Base-by-base conservation (phyloP, 2,797 vertebrate genomes). In the Dermochelys coriacea region DNA sequence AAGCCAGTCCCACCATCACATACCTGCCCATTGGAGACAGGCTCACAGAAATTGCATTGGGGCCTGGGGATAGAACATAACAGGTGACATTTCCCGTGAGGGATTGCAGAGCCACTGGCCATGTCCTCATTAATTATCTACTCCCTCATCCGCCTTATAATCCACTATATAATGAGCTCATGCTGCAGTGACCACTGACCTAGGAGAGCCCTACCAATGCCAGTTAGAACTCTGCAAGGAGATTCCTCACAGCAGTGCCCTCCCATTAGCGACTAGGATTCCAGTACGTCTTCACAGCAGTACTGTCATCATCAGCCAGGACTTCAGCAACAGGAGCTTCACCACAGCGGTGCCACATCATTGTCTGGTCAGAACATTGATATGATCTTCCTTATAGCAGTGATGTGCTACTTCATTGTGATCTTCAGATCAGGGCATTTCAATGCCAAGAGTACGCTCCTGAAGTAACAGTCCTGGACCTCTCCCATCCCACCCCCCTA, bases 11-110 rank as follows among this genome's bases (percentile, higher is more conserved):
- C 78, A 99, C 99, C 99, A 99, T 99, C 41, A 99, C 99, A 0
- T 99, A 99, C 80, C 99, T 99, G 96, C 99, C 99, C 99, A 99
- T 99, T 0, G 99, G 99, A 82, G 99, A 99, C 95, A 99, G 95
- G 97, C 99, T 99, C 86, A 99, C 99, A 0, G 99, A 99, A 98
- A 99, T 99, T 57, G 99, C 99, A 59, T 99, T 99, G 8, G 99
- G 99, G 97, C 99, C 99, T 99, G 82, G 2, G 27, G 91, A 96
- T 64, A 89, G 85, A 96, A 96, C 1, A 97, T 2, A 90, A 54
- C 25, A 97, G 45, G 92, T 55, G 8, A 41, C 41, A 8, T 71
- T 94, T 89, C 55, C 78, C 37, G 84, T 80, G 64, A 2, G 51
- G 21, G 2, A 8, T 49, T 61, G 80, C 50, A 87, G 19, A 31